Conservation (phyloP, 64 coral and sea anemone genomes). For the Montipora foliosa region DNA sequence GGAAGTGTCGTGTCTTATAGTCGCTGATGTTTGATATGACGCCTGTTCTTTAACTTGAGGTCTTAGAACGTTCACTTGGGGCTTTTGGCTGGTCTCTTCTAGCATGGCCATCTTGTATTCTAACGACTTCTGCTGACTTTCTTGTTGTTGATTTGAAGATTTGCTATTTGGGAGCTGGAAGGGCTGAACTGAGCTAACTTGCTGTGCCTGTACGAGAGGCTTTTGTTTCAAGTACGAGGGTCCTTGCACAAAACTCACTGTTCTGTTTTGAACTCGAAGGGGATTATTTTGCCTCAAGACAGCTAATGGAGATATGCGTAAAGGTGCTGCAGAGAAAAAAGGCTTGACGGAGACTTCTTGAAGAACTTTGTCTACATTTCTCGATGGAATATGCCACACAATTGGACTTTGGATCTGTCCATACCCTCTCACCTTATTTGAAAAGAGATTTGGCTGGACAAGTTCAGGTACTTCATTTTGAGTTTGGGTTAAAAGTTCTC, state of each 20-base stretch:
- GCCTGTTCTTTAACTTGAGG: neutral
- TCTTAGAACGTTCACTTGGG: neutral
- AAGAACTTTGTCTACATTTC: neutral
- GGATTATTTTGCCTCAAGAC: neutral
- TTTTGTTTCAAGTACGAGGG: neutral
- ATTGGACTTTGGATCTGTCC: constrained; percentile 26
- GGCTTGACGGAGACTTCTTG: neutral
- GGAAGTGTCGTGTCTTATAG: neutral
- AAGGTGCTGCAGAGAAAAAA: neutral
- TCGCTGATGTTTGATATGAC: neutral
- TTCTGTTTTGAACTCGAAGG: neutral
- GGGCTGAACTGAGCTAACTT: neutral
- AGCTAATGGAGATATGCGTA: no score
- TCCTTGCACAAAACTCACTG: neutral
- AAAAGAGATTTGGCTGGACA: neutral
- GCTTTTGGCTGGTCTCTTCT: neutral
- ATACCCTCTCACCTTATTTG: neutral
- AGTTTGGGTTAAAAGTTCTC: neutral
- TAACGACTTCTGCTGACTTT: neutral
- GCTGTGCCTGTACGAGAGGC: neutral
- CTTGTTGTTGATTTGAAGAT: neutral
- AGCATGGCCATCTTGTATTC: constrained; percentile 15
- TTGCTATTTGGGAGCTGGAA: neutral
- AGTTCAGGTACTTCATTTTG: neutral
- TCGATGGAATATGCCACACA: constrained; percentile 26